Percentiles rank a stretch among this genome's conserved stretches.
Evolutionary conservation across 2,797 vertebrate species (phyloP).

Genomic region (Atherinosoma microstoma): DNA sequence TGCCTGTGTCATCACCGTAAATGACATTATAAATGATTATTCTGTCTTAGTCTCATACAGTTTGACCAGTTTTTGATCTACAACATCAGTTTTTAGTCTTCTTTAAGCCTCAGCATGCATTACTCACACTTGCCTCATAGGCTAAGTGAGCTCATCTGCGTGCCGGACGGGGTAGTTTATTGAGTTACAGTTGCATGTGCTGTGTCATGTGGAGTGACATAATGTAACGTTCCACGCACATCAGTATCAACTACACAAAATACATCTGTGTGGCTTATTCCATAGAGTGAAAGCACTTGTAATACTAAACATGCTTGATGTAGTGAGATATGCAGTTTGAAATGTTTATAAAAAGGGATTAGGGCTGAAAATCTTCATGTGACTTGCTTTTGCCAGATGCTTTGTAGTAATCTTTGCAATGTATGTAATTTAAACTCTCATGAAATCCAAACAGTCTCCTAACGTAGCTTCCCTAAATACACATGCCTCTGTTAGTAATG

Average conservation of each 20-base stretch:
- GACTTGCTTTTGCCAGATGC: conserved; percentile 1
- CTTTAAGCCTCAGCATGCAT: neutral
- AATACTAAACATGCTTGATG: neutral
- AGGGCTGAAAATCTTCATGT: neutral
- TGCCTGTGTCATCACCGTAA: conserved; percentile 8
- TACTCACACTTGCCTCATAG: neutral
- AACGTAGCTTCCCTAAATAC: conserved; percentile 17
- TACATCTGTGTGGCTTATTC: neutral
- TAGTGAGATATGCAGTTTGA: neutral
- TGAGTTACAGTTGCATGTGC: conserved; percentile 18
- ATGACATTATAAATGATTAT: neutral
- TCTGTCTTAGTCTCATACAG: neutral
- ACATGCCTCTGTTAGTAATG: conserved; percentile 13
- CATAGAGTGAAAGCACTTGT: neutral
- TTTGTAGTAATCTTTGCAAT: neutral
- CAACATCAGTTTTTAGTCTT: conserved; percentile 1
- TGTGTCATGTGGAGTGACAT: conserved; percentile 28
- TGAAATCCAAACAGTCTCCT: conserved; percentile 16
- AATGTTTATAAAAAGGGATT: neutral
- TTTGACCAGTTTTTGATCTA: neutral
- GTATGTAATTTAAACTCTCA: conserved; percentile 14
- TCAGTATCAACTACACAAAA: neutral
- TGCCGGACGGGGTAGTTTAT: conserved; percentile 1
- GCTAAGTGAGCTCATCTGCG: neutral
- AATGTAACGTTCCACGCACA: conserved; percentile 2